Evolutionary conservation across 1,140 invertebrate genomes (phyloP), one percentile per base, ranked within the genome.

Genomic region (Belonocnema kinseyi): DNA sequence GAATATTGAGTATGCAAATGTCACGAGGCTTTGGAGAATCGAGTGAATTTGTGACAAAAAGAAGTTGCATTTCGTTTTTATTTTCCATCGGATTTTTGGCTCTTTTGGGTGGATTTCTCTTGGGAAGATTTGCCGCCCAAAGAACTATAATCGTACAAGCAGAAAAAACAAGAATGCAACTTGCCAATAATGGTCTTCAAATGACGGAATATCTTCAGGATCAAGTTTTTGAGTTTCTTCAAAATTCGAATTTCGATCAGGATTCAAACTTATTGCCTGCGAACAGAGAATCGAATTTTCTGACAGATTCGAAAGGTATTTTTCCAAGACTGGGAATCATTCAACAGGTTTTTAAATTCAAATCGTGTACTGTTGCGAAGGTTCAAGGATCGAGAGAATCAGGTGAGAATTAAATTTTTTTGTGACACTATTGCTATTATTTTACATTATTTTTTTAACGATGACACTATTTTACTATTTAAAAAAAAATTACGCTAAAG

Each of bases 31-130:
- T 87, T 13, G 85, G 78, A 10, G 90, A 90, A 75, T 80, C 88
- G 0, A 91, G 87, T 76, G 91, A 92, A 80, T 92, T 90, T 77
- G 89, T 93, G 4, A 92, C 92, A 10, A 93, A 93, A 82, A 87
- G 92, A 19, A 90, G 92, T 82, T 93, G 92, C 74, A 91, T 91
- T 72, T 92, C 92, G n/a, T 88, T 91, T 33, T 77, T 92, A 8
- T 87, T 92, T 14, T 90, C 90, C 6, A 82, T 91, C 13, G 90
- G 91, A 6, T 92, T 93, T 73, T 85, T 93, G n/a, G 84, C 88
- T 33, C 66, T 93, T 11, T 77, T 93, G 7, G 90, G 89, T 52
- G 92, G 92, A 78, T 92, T 92, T 80, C 74, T 92, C 5, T 75
- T 92, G 16, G 92, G 92, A 0, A 88, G 90, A 50, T 92, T 92